Base-by-base conservation (phyloP, 2,113 vertebrate genomes). In the Platysternon megacephalum region DNA sequence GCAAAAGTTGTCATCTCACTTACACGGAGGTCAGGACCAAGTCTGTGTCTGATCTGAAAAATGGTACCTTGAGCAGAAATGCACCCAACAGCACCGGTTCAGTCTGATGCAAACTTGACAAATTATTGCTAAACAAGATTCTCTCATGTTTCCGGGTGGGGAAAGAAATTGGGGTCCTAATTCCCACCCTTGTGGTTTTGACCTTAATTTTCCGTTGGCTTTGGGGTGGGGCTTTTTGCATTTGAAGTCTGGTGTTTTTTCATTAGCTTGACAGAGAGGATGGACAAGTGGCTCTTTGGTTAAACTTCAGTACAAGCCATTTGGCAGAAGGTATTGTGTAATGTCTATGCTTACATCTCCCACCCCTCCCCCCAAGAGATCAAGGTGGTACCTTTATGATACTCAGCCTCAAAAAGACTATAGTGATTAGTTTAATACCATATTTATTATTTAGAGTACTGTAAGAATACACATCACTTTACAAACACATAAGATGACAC, bases 401-500 rank as follows among this genome's bases (percentile, higher is more conserved):
- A 29, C 85, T 68, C 84, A 68, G 53, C 82, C 87, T 93, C 86
- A 53, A 39, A 95, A 91, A 32, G 72, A 95, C 93, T 96, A 92
- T 84, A 94, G 90, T 42, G 32, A 95, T 97, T 97, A 95, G 93
- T 87, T 97, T 86, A 86, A 81, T 79, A 89, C 16, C 91, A 95
- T 74, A 28, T 97, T 97, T 97, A 97, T 96, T 97, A 61, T 94
- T 88, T 93, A 95, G 88, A 95, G 83, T 91, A 95, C 65, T 94
- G 85, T 85, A 82, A 85, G 91, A 96, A 42, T 11, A 72, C 88
- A 95, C 91, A 96, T 89, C 95, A 97, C 92, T 84, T 94, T 89
- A 97, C 95, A 95, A 68, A 96, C 93, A 96, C 85, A 48, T 55
- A 85, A 12, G 74, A 94, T 92, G 88, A 95, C 80, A 96, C 58